These are phyloP conservation scores for Argyrosomus regius DNA, from an alignment of 2,797 vertebrate genomes.

Conservation along the genomic window DNA sequence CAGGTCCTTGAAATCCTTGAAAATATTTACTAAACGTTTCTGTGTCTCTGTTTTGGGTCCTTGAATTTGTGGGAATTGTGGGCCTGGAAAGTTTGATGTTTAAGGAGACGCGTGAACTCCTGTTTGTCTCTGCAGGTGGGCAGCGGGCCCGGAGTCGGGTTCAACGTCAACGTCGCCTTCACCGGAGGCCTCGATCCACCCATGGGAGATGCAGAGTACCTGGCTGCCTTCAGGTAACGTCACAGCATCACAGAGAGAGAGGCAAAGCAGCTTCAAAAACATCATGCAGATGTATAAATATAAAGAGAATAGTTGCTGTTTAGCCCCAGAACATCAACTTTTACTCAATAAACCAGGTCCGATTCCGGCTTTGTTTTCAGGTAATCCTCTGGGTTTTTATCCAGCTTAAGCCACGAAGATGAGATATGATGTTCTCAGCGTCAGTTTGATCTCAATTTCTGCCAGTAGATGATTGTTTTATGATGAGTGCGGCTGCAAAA, in stretches of 20 bases:
- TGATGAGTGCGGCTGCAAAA: no score
- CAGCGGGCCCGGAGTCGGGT: constrained; percentile 92
- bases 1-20: no score
- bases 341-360: not conserved
- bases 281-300: not conserved
- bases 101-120: no score
- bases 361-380: not conserved
- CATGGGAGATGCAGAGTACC: constrained; percentile 94
- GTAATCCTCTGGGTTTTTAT: not conserved
- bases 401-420: no score
- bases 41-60: no score
- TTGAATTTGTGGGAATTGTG: no score
- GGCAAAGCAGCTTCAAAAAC: not conserved
- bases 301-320: not conserved
- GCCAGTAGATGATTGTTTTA: no score
- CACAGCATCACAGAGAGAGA: not conserved
- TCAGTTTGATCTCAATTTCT: no score
- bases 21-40: no score
- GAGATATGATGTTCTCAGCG: no score
- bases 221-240: constrained; percentile 95
- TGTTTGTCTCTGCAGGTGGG: constrained; percentile 87
- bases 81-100: no score
- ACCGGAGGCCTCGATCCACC: constrained; percentile 95
- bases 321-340: not conserved
- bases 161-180: constrained; percentile 97